These are phyloP conservation scores for Trachymyrmex cornetzi DNA, from an alignment of 1,140 invertebrate genomes.

Conservation along the genomic window DNA sequence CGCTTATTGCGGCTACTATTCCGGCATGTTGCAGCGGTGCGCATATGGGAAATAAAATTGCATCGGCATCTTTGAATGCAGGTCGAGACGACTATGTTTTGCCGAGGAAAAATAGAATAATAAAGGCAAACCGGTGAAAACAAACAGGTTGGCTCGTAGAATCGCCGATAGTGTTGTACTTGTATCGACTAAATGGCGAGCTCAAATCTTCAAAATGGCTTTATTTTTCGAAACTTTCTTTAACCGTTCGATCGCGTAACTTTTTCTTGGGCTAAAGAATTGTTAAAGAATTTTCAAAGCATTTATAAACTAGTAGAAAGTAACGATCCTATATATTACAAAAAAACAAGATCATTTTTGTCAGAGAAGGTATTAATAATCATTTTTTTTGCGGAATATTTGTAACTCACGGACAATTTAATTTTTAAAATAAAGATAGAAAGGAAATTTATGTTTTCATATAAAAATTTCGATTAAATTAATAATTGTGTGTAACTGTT, in stretches of 20 bases:
- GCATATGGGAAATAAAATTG: conserved; percentile 47
- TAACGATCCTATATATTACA: not conserved
- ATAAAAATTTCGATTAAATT: conserved; percentile 14
- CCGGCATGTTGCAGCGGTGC: not conserved
- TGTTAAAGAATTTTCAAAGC: not conserved
- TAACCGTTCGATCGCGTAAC: conserved; percentile 21
- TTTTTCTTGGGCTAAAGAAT: not conserved
- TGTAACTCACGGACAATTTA: not conserved
- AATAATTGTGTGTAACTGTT: not conserved
- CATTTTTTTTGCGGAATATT: not conserved
- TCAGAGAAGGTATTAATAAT: not conserved
- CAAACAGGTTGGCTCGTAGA: conserved; percentile 20
- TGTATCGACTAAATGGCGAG: conserved; percentile 9
- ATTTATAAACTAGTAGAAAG: not conserved
- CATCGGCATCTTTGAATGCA: conserved; percentile 40
- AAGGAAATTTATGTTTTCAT: not conserved
- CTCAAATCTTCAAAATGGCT: not conserved
- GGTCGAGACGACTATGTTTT: conserved; percentile 20
- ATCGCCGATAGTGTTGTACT: conserved; percentile 36
- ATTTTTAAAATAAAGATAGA: not conserved
- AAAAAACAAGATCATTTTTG: not conserved
- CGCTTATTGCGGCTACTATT: conserved; percentile 28
- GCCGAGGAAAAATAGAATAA: conserved; percentile 31
- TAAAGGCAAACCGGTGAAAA: conserved; percentile 15
- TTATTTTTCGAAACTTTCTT: conserved; percentile 52